Base-by-base conservation (phyloP, 2,113 vertebrate genomes). In the Plecotus auritus region DNA sequence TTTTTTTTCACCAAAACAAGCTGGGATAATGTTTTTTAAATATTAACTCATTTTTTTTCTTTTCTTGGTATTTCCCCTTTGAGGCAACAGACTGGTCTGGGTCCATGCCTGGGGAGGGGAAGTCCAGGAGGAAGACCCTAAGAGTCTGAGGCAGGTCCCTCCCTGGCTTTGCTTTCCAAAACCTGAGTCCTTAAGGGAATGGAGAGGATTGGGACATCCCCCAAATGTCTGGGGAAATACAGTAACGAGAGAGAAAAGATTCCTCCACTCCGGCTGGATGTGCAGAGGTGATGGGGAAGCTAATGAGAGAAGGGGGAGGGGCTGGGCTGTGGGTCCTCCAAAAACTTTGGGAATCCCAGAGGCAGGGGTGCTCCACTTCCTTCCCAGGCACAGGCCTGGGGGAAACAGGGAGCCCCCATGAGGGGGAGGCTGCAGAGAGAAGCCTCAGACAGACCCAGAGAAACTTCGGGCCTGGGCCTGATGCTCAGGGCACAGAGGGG, bases 21-120 rank as follows among this genome's bases (percentile, higher is more conserved):
- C 37, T 84, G 49, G 56, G 35, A 88, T 88, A 49, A 73, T 78
- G 42, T 49, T 87, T 94, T 92, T 92, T 22, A 82, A 94, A 94
- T 54, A 85, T 87, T 85, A 91, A 90, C 77, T 78, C 61, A 18
- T 16, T 37, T 30, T 66, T 35, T 4, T 9, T 14, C 35, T n/a
- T 74, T 74, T 86, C 42, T 59, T 61, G 26, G 28, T 40, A 61
- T 91, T 93, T 89, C 49, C 16, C 69, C 13, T 32, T 49, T 45
- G 73, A 83, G 90, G 80, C 86, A 73, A 54, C 20, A 37, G 54
- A 18, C 47, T 56, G 28, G 42, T 67, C 67, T 67, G 91, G n/a
- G 40, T 14, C 76, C 30, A 16, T n/a, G 69, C 67, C n/a, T 61
- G 26, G 5, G 61, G 77, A 12, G 54, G 23, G 26, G 35, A 81